Evolutionary conservation across 2,888 invertebrate genomes (phyloP).

Genomic region (Encarsia formosa): DNA sequence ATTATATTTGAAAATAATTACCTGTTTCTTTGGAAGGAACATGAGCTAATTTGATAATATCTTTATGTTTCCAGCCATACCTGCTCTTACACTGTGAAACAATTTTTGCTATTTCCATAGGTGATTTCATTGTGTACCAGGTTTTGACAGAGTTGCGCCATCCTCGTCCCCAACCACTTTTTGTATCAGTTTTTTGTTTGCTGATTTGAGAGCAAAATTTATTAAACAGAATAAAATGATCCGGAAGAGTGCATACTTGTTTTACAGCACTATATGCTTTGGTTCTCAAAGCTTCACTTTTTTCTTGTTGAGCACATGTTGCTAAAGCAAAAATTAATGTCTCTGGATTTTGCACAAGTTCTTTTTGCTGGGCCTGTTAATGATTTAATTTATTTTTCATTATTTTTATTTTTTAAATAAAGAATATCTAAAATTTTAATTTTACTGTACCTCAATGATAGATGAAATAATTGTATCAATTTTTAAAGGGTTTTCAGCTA

Average conservation of each 20-base stretch:
- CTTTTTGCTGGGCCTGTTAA: constrained; percentile 43
- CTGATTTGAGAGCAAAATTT: constrained; percentile 56
- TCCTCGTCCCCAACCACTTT: constrained; percentile 59
- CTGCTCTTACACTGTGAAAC: constrained; percentile 61
- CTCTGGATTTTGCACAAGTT: constrained; percentile 56
- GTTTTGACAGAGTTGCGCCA: constrained; percentile 61
- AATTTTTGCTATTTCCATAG: constrained; percentile 61
- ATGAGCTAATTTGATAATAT: constrained; percentile 64
- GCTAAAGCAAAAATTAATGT: constrained; percentile 64
- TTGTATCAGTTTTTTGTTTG: constrained; percentile 33
- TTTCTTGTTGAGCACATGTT: constrained; percentile 55
- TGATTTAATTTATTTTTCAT: background rate
- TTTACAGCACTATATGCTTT: constrained; percentile 56
- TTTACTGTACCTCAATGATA: constrained; percentile 17
- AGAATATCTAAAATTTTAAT: background rate
- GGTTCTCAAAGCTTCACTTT: constrained; percentile 51
- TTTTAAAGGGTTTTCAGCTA: constrained; percentile 34
- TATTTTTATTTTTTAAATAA: background rate
- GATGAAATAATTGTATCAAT: constrained; percentile 16
- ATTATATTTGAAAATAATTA: no score
- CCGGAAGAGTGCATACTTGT: constrained; percentile 60
- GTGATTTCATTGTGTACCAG: constrained; percentile 64
- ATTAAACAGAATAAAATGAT: constrained; percentile 63
- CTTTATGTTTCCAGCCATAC: constrained; percentile 70
- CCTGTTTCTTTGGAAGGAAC: constrained; percentile 35